Evolutionary conservation across 2,797 vertebrate species (phyloP), one percentile per base, ranked within the genome.

Genomic region (Chelon labrosus): DNA sequence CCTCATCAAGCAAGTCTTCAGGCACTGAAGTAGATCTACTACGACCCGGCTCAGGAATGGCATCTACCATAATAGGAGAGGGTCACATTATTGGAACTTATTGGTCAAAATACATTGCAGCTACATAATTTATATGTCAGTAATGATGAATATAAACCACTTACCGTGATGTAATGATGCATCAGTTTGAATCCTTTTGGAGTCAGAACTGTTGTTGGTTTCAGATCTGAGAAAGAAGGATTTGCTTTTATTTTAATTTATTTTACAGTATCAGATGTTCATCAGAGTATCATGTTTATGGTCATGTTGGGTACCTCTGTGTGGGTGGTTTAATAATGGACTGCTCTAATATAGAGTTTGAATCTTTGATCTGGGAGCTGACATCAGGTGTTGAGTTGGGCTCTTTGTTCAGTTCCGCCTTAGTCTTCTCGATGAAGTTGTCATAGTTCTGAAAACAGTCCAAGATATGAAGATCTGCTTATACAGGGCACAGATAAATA

Each of bases 401-500:
- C 73, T 96, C 95, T 82, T 92, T 94, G 78, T 92, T 97, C 88
- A 99, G 92, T 74, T 99, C 98, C 39, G 96, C 97, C 90, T 97
- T 96, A 2, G 98, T 99, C 94, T 97, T 98, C 93, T 97, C 95
- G 85, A 99, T 99, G 82, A 97, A 97, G 84, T 96, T 95, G 89
- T 99, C 96, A 19, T 98, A 99, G 0, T 95, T 97, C 98, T 99
- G 85, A 42, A 80, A 77, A 62, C 1, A 58, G 14, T 37, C 31
- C 46, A n/a, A 38, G 9, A 53, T 44, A 49, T 54, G 7, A 51
- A 53, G 25, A 35, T 46, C 1, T 50, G 4, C 4, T 17, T 41
- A 65, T 22, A 72, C 4, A 69, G 17, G 19, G 12, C 4, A 56
- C 8, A 0, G 3, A 56, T 16, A 6, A 6, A 70, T 10, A 22